Base-by-base conservation (phyloP, 2,888 invertebrate species). In the Lepidonotus clava region DNA sequence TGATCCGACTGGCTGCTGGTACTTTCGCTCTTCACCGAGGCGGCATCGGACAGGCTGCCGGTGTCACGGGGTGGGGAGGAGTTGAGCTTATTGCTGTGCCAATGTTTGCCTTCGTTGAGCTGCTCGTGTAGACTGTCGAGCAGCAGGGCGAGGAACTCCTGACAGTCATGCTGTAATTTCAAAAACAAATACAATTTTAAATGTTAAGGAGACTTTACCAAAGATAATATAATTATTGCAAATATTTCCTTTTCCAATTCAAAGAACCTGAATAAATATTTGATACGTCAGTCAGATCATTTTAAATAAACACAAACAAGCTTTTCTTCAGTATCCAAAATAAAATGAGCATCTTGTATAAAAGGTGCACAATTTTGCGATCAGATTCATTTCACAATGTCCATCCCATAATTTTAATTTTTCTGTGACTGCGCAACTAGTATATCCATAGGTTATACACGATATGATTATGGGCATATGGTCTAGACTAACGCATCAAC, bases 51-150 rank as follows among this genome's bases (percentile, higher is more conserved):
- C 56, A 56, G 83, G 56, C 56, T 56, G 38, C n/a, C 24, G 38
- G 36, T 1, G 56, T 24, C 56, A 11, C 24, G 32, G 38, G 56
- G 38, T 11, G 83, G 38, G 0, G 53, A 38, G 38, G 83, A 38
- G 46, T 80, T 11, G 46, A 80, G 80, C 28, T 80, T 80, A 34
- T 83, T 83, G 56, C 56, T 83, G 83, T 38, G 83, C 56, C 40
- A 66, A 8, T 38, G 56, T 46, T 71, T 86, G 80, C 77, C 76
- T 28, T n/a, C 38, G 53, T 86, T 86, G n/a, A 96, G 95, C 91
- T 96, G 95, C 91, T 96, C 96, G 90, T 96, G 96, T 11, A 96
- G 93, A 1, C 95, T 95, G 91, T 96, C 96, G 89, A 96, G 92
- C 56, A 96, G 92, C 32, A 96, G 93, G 6, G 96, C 96, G 87